Conservation (phyloP, 2,797 vertebrate species). For the Amblyraja radiata region DNA sequence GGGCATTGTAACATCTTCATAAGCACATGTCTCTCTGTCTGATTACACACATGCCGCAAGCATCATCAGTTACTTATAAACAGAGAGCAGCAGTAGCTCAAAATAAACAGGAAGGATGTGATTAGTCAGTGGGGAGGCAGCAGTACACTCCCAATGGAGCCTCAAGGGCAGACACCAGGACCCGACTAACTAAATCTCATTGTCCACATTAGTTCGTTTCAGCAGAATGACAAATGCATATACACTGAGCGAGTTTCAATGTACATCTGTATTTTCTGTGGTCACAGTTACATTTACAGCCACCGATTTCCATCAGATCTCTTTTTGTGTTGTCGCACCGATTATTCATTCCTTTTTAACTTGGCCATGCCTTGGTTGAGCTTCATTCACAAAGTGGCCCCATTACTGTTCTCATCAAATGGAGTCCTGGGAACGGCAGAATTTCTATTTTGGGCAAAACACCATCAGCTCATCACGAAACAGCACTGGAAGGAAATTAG, state of each 20-base stretch:
- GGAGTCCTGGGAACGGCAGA: not conserved
- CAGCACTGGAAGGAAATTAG: not conserved
- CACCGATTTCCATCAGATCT: not conserved
- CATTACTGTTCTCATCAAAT: not conserved
- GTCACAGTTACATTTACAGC: not conserved
- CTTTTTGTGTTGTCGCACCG: not conserved
- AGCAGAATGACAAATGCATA: not conserved
- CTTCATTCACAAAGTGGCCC: not conserved
- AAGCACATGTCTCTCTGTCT: not conserved
- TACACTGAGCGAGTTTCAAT: not conserved
- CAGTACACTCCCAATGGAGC: not conserved
- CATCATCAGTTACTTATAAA: not conserved
- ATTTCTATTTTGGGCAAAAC: not conserved
- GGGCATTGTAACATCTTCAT: not conserved
- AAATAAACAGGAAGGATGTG: slow-evolving; percentile 14
- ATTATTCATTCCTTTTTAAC: not conserved
- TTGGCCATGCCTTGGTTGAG: not conserved
- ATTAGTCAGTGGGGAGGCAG: slow-evolving; percentile 1
- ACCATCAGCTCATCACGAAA: not conserved
- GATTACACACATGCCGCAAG: not conserved
- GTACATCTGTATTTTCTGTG: not conserved
- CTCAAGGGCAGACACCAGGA: not conserved
- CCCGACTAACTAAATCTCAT: not conserved
- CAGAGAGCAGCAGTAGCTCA: not conserved
- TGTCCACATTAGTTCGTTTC: not conserved